Evolutionary conservation across 2,797 vertebrate genomes (phyloP), one percentile per base, ranked within the genome.

Genomic region (Takifugu ocellatus): DNA sequence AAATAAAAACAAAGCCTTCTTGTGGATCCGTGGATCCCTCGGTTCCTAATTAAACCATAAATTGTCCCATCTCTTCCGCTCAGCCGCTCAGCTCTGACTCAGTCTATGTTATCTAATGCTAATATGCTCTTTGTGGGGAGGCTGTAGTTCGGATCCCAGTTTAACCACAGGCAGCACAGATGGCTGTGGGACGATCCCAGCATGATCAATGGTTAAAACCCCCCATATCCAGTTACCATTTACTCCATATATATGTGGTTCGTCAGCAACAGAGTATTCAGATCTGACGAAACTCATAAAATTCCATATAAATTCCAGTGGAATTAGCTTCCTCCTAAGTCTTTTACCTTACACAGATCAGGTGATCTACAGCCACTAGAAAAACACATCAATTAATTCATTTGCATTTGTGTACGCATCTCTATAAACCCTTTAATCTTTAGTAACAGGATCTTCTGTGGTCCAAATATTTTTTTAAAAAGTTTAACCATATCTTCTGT

Each of bases 1-100:
- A 24, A 27, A 47, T 36, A 53, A 66, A 10, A 55, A 85, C 79
- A 87, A 81, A 62, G 84, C 55, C 51, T 29, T 39, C 51, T 65
- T 70, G 49, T 77, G 58, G 17, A 5, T 0, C 46, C 44, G 46
- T 36, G 42, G 42, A 57, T 54, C 61, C 36, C 61, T 50, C 48
- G 9, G 63, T 64, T 54, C 74, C 74, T 80, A 77, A 88, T 84
- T 82, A 77, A 71, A 75, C 59, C 51, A 24, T 69, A 82, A 84
- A 90, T 70, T 68, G 62, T 61, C 44, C 50, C 61, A 70, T 81
- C 16, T 56, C 61, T 88, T 92, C 78, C 43, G 75, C 87, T 75
- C 75, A 61, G 74, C 70, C 71, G 84, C 72, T 72, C 84, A 52
- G 68, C 59, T 75, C 66, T 70, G 64, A 66, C 73, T 72, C 51